Evolutionary conservation across 2,113 vertebrate species (phyloP), one percentile per base, ranked within the genome.

Genomic region (Rhinolophus sinicus): DNA sequence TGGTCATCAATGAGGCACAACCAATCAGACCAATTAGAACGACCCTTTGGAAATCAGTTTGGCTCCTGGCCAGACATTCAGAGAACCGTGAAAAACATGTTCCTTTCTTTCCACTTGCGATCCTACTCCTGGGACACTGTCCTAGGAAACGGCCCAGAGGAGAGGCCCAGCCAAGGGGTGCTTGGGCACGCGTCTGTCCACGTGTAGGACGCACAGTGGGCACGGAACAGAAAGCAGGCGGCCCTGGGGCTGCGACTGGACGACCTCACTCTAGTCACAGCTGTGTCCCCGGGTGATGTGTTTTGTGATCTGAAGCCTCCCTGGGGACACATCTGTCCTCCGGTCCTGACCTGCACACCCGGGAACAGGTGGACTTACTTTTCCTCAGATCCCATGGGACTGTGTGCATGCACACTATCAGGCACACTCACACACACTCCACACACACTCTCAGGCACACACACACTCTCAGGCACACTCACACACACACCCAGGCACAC

Each of bases 121-220:
- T 33, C 33, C 33, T 14, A 6, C 14, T 26, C 16, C 33, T 0
- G 9, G 77, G 50, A 19, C 38, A 2, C 60, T 5, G 40, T 11
- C 28, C 35, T 30, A 8, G 84, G 93, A 40, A 21, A 28, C 0
- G 0, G 67, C 44, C 4, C 0, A 2, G 40, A 38, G 33, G 24
- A 4, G 58, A 64, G 15, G 33, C 33, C 33, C 73, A 0, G 1
- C 16, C 12, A 0, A 15, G 22, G 9, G 12, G 3, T 13, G 1
- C 47, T 50, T 50, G 47, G 47, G 47, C 11, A 50, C 47, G 47
- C 47, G 18, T 22, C 38, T n/a, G 30, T n/a, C 33, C 2, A 33
- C 3, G 22, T 11, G 28, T 24, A 28, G 24, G 56, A 14, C 35
- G 38, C 35, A 60, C 15, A 1, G 56, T 18, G 38, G 54, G 3